phyloP scores from a whole-genome alignment of 2,888 invertebrate genomes.

The Cepaea hortensis region DNA sequence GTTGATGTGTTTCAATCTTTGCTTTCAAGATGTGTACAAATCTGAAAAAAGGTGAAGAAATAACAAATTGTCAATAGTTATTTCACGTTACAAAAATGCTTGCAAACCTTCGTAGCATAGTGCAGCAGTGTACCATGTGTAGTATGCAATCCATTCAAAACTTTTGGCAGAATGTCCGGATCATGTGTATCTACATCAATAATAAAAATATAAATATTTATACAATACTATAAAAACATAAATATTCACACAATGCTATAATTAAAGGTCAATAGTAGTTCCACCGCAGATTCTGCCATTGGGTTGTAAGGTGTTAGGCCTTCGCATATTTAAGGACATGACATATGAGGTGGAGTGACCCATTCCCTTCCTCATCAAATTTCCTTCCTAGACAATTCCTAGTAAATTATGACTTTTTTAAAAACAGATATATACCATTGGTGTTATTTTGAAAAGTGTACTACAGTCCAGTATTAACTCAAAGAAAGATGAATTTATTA shows the following conservation, averaged over 20 bases:
- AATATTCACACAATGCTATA: not conserved
- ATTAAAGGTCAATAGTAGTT: not conserved
- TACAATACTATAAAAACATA: not conserved
- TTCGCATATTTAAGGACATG: too few relatives aligned
- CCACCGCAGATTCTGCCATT: too few relatives aligned
- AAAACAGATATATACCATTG: too few relatives aligned
- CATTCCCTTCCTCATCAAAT: too few relatives aligned
- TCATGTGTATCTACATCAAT: slow-evolving; percentile 51
- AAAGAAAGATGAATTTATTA: too few relatives aligned
- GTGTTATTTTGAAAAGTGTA: too few relatives aligned
- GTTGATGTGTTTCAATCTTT: too few relatives aligned
- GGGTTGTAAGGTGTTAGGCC: too few relatives aligned
- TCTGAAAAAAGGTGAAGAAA: not conserved
- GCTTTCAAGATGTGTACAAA: not conserved
- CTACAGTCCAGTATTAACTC: too few relatives aligned
- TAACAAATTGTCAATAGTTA: not conserved
- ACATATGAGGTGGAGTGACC: too few relatives aligned
- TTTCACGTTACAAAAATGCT: slow-evolving; percentile 9
- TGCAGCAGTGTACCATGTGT: slow-evolving; percentile 80
- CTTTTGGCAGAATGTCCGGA: slow-evolving; percentile 56
- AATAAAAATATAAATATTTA: not conserved
- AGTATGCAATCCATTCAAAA: slow-evolving; percentile 77
- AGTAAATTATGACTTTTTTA: too few relatives aligned
- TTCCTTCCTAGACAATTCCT: too few relatives aligned
- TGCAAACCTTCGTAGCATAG: slow-evolving; percentile 79